phyloP scores from a whole-genome alignment of 2,797 vertebrate genomes.

The Cryptoprocta ferox region DNA sequence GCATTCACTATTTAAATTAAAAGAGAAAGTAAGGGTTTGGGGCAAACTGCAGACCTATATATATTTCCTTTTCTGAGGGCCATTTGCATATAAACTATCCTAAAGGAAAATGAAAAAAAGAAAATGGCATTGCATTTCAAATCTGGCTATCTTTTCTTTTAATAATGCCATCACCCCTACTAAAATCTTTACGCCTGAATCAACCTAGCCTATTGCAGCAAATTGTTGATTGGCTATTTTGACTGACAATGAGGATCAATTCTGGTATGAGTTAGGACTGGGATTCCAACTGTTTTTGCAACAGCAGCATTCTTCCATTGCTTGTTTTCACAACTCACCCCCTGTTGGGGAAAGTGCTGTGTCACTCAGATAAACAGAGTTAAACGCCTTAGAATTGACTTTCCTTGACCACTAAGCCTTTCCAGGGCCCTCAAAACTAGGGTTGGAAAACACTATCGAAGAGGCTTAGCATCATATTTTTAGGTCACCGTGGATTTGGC shows the following conservation, averaged over 20 bases:
- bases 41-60: neutral
- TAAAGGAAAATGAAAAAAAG: neutral
- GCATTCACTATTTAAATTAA: neutral
- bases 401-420: neutral
- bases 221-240: neutral
- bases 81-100: neutral
- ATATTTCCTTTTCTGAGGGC: neutral
- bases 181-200: neutral
- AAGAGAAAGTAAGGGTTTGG: neutral
- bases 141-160: neutral
- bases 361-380: neutral
- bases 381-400: neutral
- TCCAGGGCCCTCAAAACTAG: neutral
- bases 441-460: neutral
- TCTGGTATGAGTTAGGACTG: neutral
- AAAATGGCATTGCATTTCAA: slow-evolving; percentile 3
- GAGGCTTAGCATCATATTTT: neutral
- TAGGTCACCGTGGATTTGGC: neutral
- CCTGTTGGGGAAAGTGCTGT: neutral
- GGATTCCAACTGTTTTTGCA: slow-evolving; percentile 29
- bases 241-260: neutral
- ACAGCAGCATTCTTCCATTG: slow-evolving; percentile 4
- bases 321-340: slow-evolving; percentile 41
- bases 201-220: neutral
- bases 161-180: neutral